Base-by-base conservation (phyloP, 2,113 vertebrate genomes). In the Chroicocephalus ridibundus region DNA sequence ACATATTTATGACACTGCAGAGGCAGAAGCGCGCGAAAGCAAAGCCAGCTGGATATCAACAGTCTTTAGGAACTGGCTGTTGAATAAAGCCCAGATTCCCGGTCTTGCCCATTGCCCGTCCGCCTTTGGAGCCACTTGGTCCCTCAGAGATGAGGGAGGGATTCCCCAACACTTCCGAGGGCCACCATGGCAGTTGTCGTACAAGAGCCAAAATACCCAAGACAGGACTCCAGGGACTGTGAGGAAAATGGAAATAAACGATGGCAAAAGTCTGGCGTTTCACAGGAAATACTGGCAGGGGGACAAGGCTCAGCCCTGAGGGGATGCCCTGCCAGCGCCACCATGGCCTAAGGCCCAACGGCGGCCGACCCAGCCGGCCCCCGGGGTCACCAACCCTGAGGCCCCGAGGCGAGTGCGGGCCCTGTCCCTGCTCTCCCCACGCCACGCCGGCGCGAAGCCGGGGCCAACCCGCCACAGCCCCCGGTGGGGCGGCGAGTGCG, bases 1-100 rank as follows among this genome's bases (percentile, higher is more conserved):
- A 84, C 95, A 93, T 94, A 97, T 95, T 94, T 91, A 93, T 90
- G 83, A 82, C 82, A 51, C 71, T 80, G 83, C 88, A 96, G 95
- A 92, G 86, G 84, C 61, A 94, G 91, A 78, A 75, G 65, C n/a
- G 47, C 4, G 7, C 6, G 0, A 42, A n/a, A 34, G 84, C 62
- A 47, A 70, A 95, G 69, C 55, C 92, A 93, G 92, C 26, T 90
- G 84, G 77, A 69, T 89, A 55, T 47, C 2, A 46, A 46, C 1
- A 17, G n/a, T 47, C 61, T 68, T 71, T 25, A 68, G 38, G 49
- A 96, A 32, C 57, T 0, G 22, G 65, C 61, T 83, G 71, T 40
- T 57, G 80, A 93, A 74, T 47, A 84, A 79, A 75, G 46, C 81
- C 65, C 66, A 55, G 49, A 42, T 85, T 66, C 61, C 47, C 1